phyloP scores from a whole-genome alignment of 2,888 invertebrate species.

The Rhimphoctona megacephalus region DNA sequence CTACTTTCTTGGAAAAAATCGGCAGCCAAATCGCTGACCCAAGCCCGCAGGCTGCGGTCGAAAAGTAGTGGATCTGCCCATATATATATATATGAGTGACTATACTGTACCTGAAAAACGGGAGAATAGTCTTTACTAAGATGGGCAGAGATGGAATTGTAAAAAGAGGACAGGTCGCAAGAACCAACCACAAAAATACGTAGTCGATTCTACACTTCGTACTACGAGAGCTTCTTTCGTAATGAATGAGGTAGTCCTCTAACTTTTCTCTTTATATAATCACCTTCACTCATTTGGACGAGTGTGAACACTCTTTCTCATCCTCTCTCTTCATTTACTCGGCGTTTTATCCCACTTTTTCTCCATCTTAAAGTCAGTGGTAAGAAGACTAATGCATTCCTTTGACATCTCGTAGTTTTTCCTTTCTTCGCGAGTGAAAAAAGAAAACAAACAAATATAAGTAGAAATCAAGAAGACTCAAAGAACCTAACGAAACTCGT shows the following conservation, averaged over 20 bases:
- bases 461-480: neutral
- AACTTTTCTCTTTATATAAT: slow-evolving; percentile 71
- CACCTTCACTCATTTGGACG: slow-evolving; percentile 79
- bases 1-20: no score
- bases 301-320: slow-evolving; percentile 74
- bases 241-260: slow-evolving; percentile 58
- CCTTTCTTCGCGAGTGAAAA: neutral
- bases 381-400: neutral
- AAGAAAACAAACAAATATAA: neutral
- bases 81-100: slow-evolving; percentile 1
- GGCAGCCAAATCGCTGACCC: no score
- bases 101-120: slow-evolving; percentile 45
- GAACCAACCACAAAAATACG: slow-evolving; percentile 40
- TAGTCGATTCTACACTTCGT: slow-evolving; percentile 47
- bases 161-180: slow-evolving; percentile 49
- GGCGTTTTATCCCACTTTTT: neutral
- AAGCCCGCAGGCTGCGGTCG: no score
- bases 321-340: slow-evolving; percentile 12
- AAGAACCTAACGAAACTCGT: neutral
- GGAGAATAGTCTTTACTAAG: slow-evolving; percentile 30
- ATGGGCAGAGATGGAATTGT: slow-evolving; percentile 35
- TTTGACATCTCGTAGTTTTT: slow-evolving; percentile 11
- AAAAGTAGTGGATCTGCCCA: no score
- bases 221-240: slow-evolving; percentile 35
- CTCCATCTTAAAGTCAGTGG: neutral